Evolutionary conservation across 2,888 invertebrate genomes (phyloP).

Genomic region (Eristalinus sepulchralis): DNA sequence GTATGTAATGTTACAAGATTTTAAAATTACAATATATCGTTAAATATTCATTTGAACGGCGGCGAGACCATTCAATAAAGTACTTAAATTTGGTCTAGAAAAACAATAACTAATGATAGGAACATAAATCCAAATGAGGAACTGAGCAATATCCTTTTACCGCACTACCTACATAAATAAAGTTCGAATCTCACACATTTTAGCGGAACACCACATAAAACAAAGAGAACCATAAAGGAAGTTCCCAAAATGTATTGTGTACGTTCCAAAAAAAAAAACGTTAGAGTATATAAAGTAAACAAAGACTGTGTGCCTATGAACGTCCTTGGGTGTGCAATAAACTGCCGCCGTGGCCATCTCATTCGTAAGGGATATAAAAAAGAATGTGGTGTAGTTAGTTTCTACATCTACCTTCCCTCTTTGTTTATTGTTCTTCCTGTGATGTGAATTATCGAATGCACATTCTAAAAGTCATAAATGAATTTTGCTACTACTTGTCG

Average conservation of each 20-base stretch:
- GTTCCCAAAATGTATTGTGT: constrained; percentile 19
- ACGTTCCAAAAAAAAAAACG: constrained; percentile 6
- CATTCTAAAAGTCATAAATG: constrained; percentile 30
- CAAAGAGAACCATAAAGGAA: constrained; percentile 56
- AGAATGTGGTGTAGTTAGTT: constrained; percentile 18
- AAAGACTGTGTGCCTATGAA: constrained; percentile 55
- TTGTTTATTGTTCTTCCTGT: constrained; percentile 3
- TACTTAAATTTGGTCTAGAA: constrained; percentile 51
- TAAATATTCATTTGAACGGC: background rate
- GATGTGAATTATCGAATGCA: constrained; percentile 25
- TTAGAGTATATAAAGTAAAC: constrained; percentile 49
- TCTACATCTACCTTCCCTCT: constrained; percentile 11
- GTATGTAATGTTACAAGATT: too few relatives aligned
- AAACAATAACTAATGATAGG: constrained; percentile 51
- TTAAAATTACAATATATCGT: too few relatives aligned
- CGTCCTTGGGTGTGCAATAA: constrained; percentile 37
- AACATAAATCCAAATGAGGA: constrained; percentile 42
- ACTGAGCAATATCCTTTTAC: constrained; percentile 51
- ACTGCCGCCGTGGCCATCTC: constrained; percentile 27
- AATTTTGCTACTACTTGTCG: background rate
- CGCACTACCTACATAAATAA: constrained; percentile 52
- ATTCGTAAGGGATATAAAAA: constrained; percentile 17
- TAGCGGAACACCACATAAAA: constrained; percentile 66
- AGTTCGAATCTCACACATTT: constrained; percentile 46
- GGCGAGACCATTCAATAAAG: constrained; percentile 61